These are phyloP conservation scores for Chaetodon trifasciatus DNA, from an alignment of 2,797 vertebrate genomes.

Conservation along the genomic window DNA sequence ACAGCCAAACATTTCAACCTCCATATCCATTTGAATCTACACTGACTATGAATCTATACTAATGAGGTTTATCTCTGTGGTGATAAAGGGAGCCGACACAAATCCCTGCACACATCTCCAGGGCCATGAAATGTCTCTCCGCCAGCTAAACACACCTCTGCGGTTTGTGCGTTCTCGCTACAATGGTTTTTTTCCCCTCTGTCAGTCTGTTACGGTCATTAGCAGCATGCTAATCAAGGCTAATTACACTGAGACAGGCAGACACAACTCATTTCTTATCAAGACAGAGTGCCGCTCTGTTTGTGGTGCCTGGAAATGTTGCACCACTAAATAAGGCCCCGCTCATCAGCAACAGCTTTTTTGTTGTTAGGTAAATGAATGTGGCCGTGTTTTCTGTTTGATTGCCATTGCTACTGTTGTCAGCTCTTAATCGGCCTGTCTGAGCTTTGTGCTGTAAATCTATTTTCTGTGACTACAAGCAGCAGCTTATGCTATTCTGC, in stretches of 20 bases:
- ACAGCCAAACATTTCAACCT: constrained; percentile 33
- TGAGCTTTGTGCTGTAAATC: constrained; percentile 25
- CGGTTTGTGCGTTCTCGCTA: constrained; percentile 41
- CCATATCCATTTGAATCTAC: constrained; percentile 27
- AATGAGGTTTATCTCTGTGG: constrained; percentile 35
- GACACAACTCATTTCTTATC: constrained; percentile 77
- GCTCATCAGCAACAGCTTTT: constrained; percentile 66
- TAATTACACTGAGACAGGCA: constrained; percentile 78
- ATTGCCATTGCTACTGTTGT: constrained; percentile 47
- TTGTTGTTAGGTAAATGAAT: constrained; percentile 57
- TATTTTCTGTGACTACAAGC: background rate
- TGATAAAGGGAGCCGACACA: constrained; percentile 40
- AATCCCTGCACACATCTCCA: constrained; percentile 39
- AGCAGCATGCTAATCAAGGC: constrained; percentile 79
- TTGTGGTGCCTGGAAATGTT: constrained; percentile 57
- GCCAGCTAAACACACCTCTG: constrained; percentile 58
- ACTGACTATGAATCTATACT: constrained; percentile 18
- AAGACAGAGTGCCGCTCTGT: constrained; percentile 64
- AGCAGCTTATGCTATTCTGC: background rate
- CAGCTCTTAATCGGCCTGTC: constrained; percentile 55
- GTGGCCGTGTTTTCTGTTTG: constrained; percentile 45
- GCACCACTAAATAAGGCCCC: constrained; percentile 55
- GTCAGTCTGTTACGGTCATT: constrained; percentile 70
- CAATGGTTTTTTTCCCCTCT: background rate
- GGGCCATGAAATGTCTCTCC: constrained; percentile 26